These are phyloP conservation scores for Morpho achilles DNA, from an alignment of 2,888 invertebrate species.

Conservation along the genomic window DNA sequence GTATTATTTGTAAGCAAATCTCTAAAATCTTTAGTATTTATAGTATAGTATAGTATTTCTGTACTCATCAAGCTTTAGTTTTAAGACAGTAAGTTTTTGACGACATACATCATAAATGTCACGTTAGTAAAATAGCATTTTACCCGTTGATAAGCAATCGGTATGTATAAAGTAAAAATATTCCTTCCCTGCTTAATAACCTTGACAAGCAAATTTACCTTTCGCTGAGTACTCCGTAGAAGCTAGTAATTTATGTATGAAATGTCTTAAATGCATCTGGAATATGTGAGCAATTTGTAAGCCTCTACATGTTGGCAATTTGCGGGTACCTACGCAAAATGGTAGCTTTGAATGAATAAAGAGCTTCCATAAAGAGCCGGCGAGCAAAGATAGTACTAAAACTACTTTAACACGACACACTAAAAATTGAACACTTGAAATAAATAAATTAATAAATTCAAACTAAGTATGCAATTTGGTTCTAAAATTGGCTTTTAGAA, in stretches of 20 bases:
- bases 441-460: too few species aligned
- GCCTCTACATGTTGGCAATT: constrained; percentile 19
- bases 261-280: constrained; percentile 26
- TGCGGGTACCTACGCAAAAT: constrained; percentile 22
- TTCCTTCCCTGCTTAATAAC: background rate
- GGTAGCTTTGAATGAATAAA: constrained; percentile 23
- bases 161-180: background rate
- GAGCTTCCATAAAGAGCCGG: constrained; percentile 16
- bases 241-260: constrained; percentile 9
- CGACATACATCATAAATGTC: too few species aligned
- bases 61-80: too few species aligned
- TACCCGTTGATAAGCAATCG: too few species aligned
- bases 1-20: too few species aligned
- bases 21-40: too few species aligned
- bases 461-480: too few species aligned
- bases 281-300: constrained; percentile 28
- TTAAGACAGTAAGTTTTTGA: too few species aligned
- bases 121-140: too few species aligned
- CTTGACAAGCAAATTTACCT: background rate
- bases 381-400: constrained; percentile 9
- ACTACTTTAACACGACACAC: background rate
- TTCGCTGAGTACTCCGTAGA: background rate
- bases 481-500: too few species aligned
- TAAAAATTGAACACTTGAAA: too few species aligned
- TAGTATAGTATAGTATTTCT: too few species aligned